phyloP scores from a whole-genome alignment of 2,113 vertebrate genomes.

The Plecotus auritus region DNA sequence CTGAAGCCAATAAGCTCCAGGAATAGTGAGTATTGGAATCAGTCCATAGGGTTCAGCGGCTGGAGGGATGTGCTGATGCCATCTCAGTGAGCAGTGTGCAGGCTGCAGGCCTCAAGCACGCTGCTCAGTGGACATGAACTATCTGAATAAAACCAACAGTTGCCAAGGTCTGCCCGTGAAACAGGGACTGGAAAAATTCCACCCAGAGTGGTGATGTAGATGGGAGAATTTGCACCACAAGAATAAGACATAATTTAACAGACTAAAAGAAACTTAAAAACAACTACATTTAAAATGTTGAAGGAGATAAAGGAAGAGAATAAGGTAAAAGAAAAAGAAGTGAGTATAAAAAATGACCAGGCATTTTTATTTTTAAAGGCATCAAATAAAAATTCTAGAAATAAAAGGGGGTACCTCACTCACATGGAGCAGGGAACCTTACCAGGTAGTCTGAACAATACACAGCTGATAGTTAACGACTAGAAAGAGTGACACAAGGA shows the following conservation, averaged over 20 bases:
- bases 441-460: neutral
- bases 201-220: neutral
- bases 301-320: neutral
- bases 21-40: neutral
- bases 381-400: conserved; percentile 7
- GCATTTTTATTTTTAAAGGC: neutral
- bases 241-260: neutral
- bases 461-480: neutral
- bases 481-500: neutral
- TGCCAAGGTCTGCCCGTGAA: neutral
- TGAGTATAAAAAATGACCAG: neutral
- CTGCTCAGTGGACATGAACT: neutral
- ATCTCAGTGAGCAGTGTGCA: neutral
- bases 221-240: neutral
- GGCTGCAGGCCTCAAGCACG: neutral
- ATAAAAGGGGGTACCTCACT: neutral
- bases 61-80: neutral
- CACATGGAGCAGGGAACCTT: neutral
- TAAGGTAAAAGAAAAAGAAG: neutral
- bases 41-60: neutral
- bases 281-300: neutral
- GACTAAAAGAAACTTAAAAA: neutral
- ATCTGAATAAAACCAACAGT: neutral
- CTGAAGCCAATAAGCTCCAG: neutral
- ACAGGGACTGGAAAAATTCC: neutral